phyloP scores from a whole-genome alignment of 2,888 invertebrate species.

The Oligia strigilis region DNA sequence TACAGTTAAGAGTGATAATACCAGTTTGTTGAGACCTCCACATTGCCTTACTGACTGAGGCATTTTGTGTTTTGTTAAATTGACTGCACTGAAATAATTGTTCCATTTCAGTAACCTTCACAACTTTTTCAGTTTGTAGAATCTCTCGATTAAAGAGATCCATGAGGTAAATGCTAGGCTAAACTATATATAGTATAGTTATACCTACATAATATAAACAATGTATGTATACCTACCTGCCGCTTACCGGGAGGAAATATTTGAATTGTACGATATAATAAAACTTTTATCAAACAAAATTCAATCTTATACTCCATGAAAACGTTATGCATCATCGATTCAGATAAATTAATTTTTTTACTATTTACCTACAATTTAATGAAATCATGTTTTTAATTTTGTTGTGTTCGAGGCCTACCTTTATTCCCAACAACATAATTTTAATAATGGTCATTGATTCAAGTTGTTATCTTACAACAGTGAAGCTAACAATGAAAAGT shows the following conservation, averaged over 20 bases:
- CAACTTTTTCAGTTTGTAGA: neutral
- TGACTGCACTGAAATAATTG: neutral
- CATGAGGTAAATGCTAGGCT: neutral
- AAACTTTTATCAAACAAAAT: slow-evolving; percentile 26
- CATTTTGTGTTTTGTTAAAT: neutral
- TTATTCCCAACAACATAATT: slow-evolving; percentile 17
- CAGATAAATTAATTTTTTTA: slow-evolving; percentile 29
- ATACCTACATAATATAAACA: neutral
- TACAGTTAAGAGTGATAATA: slow-evolving; percentile 33
- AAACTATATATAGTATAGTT: neutral
- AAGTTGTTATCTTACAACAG: slow-evolving; percentile 10
- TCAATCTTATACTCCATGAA: slow-evolving; percentile 18
- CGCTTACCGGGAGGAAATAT: slow-evolving; percentile 7
- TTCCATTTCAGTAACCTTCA: neutral
- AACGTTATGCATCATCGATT: slow-evolving; percentile 23
- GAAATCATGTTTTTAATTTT: slow-evolving; percentile 16
- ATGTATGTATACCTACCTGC: slow-evolving; percentile 1
- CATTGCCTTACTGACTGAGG: slow-evolving; percentile 4
- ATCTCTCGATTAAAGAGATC: neutral
- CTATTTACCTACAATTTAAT: slow-evolving; percentile 4
- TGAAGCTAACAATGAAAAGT: slow-evolving; percentile 19
- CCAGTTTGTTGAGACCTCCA: slow-evolving; percentile 31
- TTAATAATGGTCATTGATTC: slow-evolving; percentile 24
- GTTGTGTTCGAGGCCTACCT: slow-evolving; percentile 14
- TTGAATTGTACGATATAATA: slow-evolving; percentile 8